Percentiles rank a stretch among this genome's conserved stretches.
Evolutionary conservation across 2,797 vertebrate species (phyloP).

Genomic region (Salarias fasciatus): DNA sequence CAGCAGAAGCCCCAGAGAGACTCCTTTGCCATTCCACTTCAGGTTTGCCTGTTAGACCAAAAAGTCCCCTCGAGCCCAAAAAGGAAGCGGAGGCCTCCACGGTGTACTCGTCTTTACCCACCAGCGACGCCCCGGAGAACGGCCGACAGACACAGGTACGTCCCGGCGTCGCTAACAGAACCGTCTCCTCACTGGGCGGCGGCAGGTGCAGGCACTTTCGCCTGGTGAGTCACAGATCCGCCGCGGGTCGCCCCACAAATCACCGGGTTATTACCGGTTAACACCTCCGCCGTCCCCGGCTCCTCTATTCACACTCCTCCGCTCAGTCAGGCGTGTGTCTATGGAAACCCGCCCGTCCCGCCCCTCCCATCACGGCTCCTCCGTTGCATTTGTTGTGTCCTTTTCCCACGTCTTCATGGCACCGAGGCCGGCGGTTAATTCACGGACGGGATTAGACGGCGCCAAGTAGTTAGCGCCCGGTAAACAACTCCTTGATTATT

Average conservation of each 20-base stretch:
- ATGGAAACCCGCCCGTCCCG: slow-evolving; percentile 60
- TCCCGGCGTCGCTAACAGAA: background rate
- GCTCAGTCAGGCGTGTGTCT: slow-evolving; percentile 50
- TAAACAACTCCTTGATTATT: slow-evolving; percentile 44
- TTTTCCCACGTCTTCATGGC: slow-evolving; percentile 1
- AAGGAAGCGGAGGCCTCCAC: slow-evolving; percentile 90
- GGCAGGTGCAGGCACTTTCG: too few species aligned
- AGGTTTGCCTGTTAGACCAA: slow-evolving; percentile 94
- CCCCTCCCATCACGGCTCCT: slow-evolving; percentile 34
- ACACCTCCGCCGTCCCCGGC: slow-evolving; percentile 20
- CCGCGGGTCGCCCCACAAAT: slow-evolving; percentile 37
- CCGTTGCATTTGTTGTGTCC: slow-evolving; percentile 15
- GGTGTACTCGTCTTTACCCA: slow-evolving; percentile 93
- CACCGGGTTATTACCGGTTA: slow-evolving; percentile 37
- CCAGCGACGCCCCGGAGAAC: slow-evolving; percentile 92
- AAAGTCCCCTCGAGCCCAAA: slow-evolving; percentile 93
- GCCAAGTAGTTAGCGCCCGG: slow-evolving; percentile 9
- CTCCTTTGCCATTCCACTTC: slow-evolving; percentile 30
- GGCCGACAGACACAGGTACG: slow-evolving; percentile 87
- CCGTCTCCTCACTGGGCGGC: too few species aligned
- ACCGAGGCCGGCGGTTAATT: slow-evolving; percentile 33
- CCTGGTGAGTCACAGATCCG: slow-evolving; percentile 42
- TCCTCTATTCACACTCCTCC: slow-evolving; percentile 6
- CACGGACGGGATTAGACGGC: slow-evolving; percentile 29
- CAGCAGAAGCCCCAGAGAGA: background rate